A percentile compares a stretch with the other conserved stretches of the same genome.
These are phyloP conservation scores for Patella pellucida DNA, from an alignment of 2,888 invertebrate species.

Conservation along the genomic window DNA sequence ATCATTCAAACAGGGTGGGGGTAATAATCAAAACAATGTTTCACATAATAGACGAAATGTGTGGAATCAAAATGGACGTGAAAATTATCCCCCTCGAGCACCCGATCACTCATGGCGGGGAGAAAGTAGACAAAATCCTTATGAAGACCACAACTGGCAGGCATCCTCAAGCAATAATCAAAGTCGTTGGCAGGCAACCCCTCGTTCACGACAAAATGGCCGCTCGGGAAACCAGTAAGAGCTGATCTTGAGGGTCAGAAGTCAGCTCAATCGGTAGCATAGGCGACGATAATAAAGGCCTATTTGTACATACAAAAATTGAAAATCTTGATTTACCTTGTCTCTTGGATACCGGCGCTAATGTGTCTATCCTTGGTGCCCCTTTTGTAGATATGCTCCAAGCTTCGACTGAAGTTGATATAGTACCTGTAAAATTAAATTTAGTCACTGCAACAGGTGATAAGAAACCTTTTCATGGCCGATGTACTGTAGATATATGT, in stretches of 20 bases:
- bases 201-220: background rate
- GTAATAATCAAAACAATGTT: too few relatives aligned
- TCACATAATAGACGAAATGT: too few relatives aligned
- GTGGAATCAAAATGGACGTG: too few relatives aligned
- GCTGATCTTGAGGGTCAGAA: background rate
- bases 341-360: background rate
- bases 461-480: background rate
- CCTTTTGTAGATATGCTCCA: background rate
- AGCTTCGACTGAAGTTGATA: background rate
- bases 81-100: too few relatives aligned
- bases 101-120: too few relatives aligned
- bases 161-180: too few relatives aligned
- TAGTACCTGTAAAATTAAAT: background rate
- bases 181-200: background rate
- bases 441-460: conserved; percentile 6
- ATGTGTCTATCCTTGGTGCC: background rate
- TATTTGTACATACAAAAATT: background rate
- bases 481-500: background rate
- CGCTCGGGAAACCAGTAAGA: background rate
- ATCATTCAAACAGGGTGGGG: background rate
- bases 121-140: too few relatives aligned
- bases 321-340: background rate
- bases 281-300: background rate
- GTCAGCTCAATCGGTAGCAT: background rate
- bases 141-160: too few relatives aligned